Conservation (phyloP, 2,888 invertebrate genomes). For the Ophioninae sp. region DNA sequence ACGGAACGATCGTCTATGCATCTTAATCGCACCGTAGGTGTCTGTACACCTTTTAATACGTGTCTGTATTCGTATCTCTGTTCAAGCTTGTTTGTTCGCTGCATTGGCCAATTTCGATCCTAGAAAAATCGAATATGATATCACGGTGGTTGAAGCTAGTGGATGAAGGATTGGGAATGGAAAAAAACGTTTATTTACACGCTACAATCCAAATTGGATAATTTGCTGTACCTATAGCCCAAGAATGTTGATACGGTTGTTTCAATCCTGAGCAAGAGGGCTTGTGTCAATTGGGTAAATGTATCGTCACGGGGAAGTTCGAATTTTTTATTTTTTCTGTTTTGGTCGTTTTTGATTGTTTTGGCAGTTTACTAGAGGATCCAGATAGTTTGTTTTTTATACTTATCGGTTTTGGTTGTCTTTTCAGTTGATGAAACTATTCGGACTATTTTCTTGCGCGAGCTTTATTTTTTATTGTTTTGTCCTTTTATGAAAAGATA, state of each 20-base stretch:
- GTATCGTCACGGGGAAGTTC: too few relatives aligned
- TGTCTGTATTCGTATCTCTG: not conserved
- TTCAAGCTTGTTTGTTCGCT: too few relatives aligned
- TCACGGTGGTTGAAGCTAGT: not conserved
- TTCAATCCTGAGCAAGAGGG: not conserved
- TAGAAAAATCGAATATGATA: constrained; percentile 45
- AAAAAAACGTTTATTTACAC: constrained; percentile 36
- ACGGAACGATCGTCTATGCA: constrained; percentile 38
- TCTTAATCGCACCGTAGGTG: constrained; percentile 20
- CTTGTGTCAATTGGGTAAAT: not conserved
- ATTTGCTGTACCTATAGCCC: constrained; percentile 2
- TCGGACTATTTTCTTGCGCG: too few relatives aligned
- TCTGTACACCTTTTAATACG: not conserved
- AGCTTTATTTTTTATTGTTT: too few relatives aligned
- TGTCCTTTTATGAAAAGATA: too few relatives aligned
- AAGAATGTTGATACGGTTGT: not conserved
- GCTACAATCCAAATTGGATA: constrained; percentile 41
- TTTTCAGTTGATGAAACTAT: too few relatives aligned
- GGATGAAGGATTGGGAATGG: too few relatives aligned
- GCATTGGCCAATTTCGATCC: constrained; percentile 14
- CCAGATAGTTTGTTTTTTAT: too few relatives aligned
- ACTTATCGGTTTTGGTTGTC: too few relatives aligned
- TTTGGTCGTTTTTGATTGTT: too few relatives aligned
- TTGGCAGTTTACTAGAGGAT: too few relatives aligned
- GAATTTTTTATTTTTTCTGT: too few relatives aligned